Evolutionary conservation across 2,113 vertebrate genomes (phyloP), one percentile per base, ranked within the genome.

Genomic region (Hiodon tergisus): DNA sequence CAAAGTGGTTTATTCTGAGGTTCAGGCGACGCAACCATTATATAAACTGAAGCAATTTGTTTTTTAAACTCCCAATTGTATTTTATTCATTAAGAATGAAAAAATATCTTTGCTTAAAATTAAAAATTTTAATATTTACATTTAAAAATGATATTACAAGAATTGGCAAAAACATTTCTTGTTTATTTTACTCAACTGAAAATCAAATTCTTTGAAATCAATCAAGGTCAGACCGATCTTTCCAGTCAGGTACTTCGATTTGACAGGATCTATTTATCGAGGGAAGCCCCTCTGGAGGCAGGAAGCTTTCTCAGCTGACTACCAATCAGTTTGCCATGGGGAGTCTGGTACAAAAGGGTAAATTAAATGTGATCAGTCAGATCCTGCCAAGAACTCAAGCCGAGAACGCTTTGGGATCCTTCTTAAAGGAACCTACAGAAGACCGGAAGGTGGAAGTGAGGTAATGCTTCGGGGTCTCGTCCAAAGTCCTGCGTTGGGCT

Each of bases 311-410:
- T 79, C 59, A 76, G 70, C 73, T 72, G 5, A 80, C 76, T 81
- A 81, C 65, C 80, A 59, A 81, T 72, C 70, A 69, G 76, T 66
- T 59, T 61, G 67, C 78, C 76, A 86, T 54, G 83, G 85, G 85
- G 81, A 84, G 88, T 89, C 83, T 80, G 86, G 88, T 81, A 68
- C 86, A 60, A 69, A 69, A 67, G 76, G 3, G 57, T 83, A 67
- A 84, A 88, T 85, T 52, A 83, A 82, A 81, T 58, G 79, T 78
- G n/a, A 80, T 78, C 76, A 79, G 72, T 77, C 78, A 77, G 55
- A 79, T 63, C 72, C 70, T 72, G 75, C 82, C 47, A 78, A 61
- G 8, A 74, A 76, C 75, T 82, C 54, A 65, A 53, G 67, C 66
- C 63, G 8, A 4, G 13, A 69, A 4, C 31, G 31, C 31, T 31